Evolutionary conservation across 2,113 vertebrate species (phyloP), one percentile per base, ranked within the genome.

Genomic region (Planiliza haematocheilus): DNA sequence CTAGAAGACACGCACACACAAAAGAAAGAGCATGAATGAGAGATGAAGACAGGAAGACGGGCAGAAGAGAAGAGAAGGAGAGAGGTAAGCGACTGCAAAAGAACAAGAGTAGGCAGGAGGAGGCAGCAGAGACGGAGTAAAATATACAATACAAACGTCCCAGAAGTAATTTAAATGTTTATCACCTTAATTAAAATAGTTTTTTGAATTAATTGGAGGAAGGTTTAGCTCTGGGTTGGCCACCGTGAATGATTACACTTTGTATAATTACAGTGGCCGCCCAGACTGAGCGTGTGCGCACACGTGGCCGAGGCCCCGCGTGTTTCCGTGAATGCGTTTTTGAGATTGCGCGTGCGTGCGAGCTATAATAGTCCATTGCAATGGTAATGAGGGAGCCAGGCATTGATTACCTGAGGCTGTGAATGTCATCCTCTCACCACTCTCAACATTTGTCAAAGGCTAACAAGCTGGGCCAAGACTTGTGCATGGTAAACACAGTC

Each of bases 181-280:
- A 83, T 91, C 74, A 79, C 55, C 52, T 83, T 86, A 86, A 92
- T 91, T 91, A 78, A 86, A 90, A 85, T 39, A 34, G 79, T 60
- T 78, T 81, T 30, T 78, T 79, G 72, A 88, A 88, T 85, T 78
- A 89, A 89, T 73, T 80, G 63, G 46, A 77, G 61, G 56, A 70
- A 79, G 79, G 39, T 79, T 79, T 82, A 61, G 64, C 46, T 58
- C 9, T 37, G 60, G 51, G 37, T 61, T 24, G 20, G 60, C 84
- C 65, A 43, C 63, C 13, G 8, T 74, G 62, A 89, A 81, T 84
- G 72, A 89, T 86, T 86, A 73, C 73, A 77, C 57, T 82, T 69
- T 8, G 7, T 81, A 43, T 77, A 83, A 86, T 77, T 88, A 73
- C 58, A 74, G 49, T 24, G 12, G 59, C 71, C 20, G 1, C 60